Base-by-base conservation (phyloP, 2,797 vertebrate species). In the Diplodus puntazzo region DNA sequence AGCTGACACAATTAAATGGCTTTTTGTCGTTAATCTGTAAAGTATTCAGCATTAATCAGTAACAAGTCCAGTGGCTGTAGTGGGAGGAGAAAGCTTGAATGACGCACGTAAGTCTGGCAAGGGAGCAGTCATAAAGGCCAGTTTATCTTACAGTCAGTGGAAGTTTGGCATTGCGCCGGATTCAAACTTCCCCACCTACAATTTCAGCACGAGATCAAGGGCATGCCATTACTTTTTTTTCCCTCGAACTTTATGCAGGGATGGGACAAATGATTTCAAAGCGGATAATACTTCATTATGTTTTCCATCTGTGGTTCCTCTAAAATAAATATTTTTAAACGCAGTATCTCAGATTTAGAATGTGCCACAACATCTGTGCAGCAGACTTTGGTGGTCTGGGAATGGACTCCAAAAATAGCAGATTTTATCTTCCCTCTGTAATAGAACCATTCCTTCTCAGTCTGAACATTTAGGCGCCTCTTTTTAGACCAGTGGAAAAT, bases 71-170 rank as follows among this genome's bases (percentile, higher is more conserved):
- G 5, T 39, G n/a, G 12, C 23, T 30, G 11, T 14, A n/a, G 27
- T 62, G 27, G 74, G 80, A 69, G 80, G 81, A 69, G 66, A 81
- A 54, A 66, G 25, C 11, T 27, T 23, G 59, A n/a, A 2, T 88
- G 87, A 87, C 79, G 71, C 69, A 86, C 2, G 8, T 42, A 54
- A 20, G 16, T 46, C 52, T 57, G 25, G 27, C 5, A 12, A 65
- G 57, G 59, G 48, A 71, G 27, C 75, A 75, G 59, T 74, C 48
- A 57, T 77, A 82, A 46, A 48, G 45, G 64, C 18, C 18, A 45
- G 52, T 80, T 77, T 68, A 61, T 82, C n/a, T 77, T 49, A 54
- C 11, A 54, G 11, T 58, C 58, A 68, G 21, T 3, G 10, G 23
- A 79, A 55, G 11, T 58, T 64, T 81, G 72, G 63, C 83, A 21